Evolutionary conservation across 1,140 invertebrate genomes (phyloP), one percentile per base, ranked within the genome.

Genomic region (Trichonephila clavipes): DNA sequence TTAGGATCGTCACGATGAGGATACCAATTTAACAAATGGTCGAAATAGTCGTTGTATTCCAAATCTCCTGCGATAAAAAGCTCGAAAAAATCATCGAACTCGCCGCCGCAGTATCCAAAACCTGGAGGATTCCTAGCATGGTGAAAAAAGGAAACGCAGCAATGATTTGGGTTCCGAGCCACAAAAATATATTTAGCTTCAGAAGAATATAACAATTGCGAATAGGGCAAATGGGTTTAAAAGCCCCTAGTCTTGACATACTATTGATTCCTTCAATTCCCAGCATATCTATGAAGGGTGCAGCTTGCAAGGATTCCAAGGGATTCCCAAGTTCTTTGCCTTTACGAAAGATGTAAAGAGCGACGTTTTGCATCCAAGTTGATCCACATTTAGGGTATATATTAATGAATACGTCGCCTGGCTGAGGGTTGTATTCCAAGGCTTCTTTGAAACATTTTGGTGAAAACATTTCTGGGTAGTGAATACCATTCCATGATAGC

Each of bases 131-230:
- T 95, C 95, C 97, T 96, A 95, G 98, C 97, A 61, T 98, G 97
- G 95, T 98, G 97, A 95, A 97, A 98, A 95, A 97, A 98, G 0
- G 98, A 98, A 0, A 98, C 97, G 4, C 97, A 97, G 1, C 98
- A 97, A 95, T 98, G 98, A 95, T 98, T 98, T 0, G 98, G 98
- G 96, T 98, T 98, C 87, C 98, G 96, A 6, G 97, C 97, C 0
- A 98, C 97, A 95, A 98, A 98, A 10, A 98, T 96, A 24, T 18
- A 98, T 96, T 97, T 58, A 96, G 96, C 44, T 94, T 95, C 69
- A 0, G 83, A 14, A 7, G 69, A 82, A 40, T 94, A 92, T 0
- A 97, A 97, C 51, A 98, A 95, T 16, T 98, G 95, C 59, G 97
- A 96, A 94, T 98, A 96, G 1, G 98, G 97, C 34, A 98, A 96